Evolutionary conservation across 2,888 invertebrate species (phyloP).

Genomic region (Limnephilus rhombicus): DNA sequence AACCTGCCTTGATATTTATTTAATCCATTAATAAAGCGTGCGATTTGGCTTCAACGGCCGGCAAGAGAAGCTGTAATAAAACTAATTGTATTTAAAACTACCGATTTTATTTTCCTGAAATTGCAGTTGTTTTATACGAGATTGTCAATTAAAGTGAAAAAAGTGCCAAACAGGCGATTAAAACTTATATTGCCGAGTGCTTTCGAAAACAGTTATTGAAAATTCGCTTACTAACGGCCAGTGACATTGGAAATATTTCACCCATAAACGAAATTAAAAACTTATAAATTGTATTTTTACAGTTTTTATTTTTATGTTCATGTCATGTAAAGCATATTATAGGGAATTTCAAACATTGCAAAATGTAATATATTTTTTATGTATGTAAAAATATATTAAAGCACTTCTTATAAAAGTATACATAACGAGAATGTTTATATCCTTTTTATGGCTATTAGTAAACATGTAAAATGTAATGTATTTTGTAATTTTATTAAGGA

Average conservation of each 20-base stretch:
- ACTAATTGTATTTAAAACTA: background rate
- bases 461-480: slow-evolving; percentile 11
- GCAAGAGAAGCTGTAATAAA: background rate
- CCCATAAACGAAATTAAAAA: background rate
- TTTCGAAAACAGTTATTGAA: background rate
- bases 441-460: background rate
- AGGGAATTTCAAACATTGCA: background rate
- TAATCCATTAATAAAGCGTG: background rate
- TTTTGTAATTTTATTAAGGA: slow-evolving; percentile 15
- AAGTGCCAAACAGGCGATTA: background rate
- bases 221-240: background rate
- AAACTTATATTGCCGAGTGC: background rate
- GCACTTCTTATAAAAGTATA: background rate
- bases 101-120: background rate
- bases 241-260: background rate
- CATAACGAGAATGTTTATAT: background rate
- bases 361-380: background rate
- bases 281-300: background rate
- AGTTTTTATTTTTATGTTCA: background rate
- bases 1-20: no score
- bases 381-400: background rate
- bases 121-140: background rate
- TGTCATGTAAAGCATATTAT: background rate
- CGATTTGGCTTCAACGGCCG: background rate
- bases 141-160: background rate